Evolutionary conservation across 2,888 invertebrate species (phyloP), one percentile per base, ranked within the genome.

Genomic region (Gibbula magus): DNA sequence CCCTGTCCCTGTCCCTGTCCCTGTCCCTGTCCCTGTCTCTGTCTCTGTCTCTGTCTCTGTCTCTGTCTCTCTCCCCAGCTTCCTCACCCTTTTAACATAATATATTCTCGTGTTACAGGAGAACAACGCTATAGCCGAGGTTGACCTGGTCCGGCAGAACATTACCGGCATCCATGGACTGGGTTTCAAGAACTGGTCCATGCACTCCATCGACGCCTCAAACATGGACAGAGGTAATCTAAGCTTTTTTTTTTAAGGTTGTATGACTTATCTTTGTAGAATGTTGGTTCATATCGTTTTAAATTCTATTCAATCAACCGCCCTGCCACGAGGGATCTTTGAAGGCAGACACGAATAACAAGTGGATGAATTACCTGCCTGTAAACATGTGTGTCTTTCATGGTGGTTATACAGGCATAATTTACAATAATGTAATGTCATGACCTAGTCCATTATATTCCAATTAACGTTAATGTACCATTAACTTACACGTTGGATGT

Each of bases 101-200:
- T n/a, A 45, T 13, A 7, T 10, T 51, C 16, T 29, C 7, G 0
- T 45, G 0, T 78, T 45, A 8, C 79, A 90, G 89, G 89, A 88
- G 56, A 90, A 90, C 82, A 90, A 89, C 79, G 90, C 88, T 7
- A 84, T 90, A 18, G 90, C 89, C 0, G 86, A 84, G 3, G 83
- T 90, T 4, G 86, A 90, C 75, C 70, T 90, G 32, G 61, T 25
- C 3, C 79, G 79, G 0, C 84, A 85, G 35, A 82, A 81, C 5
- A 86, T 90, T 29, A 83, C 82, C 0, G 77, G 75, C 10, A 83
- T 90, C 7, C 77, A 83, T 66, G 88, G 88, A 4, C 84, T 90
- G 20, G 89, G 90, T 2, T 88, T 81, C 80, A 90, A 90, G 78
- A 73, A 86, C 67, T 90, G 90, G 90, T 81, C 74, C 8, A 20